These are phyloP conservation scores for Eudemis profundana DNA, from an alignment of 2,888 invertebrate genomes.

Conservation along the genomic window DNA sequence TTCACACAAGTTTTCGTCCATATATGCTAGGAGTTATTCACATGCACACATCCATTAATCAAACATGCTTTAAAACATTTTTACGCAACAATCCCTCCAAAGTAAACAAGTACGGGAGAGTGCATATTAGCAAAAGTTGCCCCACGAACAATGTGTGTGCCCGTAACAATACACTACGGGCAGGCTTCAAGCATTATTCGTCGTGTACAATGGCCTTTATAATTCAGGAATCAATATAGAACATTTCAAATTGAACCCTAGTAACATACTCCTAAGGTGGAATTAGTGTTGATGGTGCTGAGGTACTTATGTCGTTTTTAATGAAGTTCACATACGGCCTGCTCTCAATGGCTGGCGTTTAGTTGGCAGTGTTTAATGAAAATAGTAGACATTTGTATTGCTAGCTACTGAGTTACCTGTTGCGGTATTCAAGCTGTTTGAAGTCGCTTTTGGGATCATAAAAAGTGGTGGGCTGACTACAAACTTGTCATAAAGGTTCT, in stretches of 20 bases:
- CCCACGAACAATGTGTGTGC: slow-evolving; percentile 36
- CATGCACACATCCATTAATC: background rate
- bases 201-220: slow-evolving; percentile 37
- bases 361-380: slow-evolving; percentile 51
- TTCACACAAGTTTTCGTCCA: too few relatives aligned
- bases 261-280: background rate
- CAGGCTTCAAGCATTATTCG: slow-evolving; percentile 48
- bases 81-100: slow-evolving; percentile 12
- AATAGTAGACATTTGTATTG: slow-evolving; percentile 43
- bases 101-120: slow-evolving; percentile 30
- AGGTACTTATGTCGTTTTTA: slow-evolving; percentile 32
- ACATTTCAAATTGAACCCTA: slow-evolving; percentile 20
- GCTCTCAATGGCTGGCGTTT: slow-evolving; percentile 57
- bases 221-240: slow-evolving; percentile 21
- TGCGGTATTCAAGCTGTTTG: slow-evolving; percentile 24
- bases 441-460: background rate
- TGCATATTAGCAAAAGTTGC: slow-evolving; percentile 48
- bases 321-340: slow-evolving; percentile 51
- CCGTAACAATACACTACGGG: slow-evolving; percentile 54
- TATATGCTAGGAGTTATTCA: background rate
- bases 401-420: slow-evolving; percentile 34
- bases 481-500: too few relatives aligned
- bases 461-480: background rate
- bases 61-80: slow-evolving; percentile 1
- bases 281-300: background rate